Evolutionary conservation across 1,140 invertebrate species (phyloP).

Genomic region (Tetramorium simillimum): DNA sequence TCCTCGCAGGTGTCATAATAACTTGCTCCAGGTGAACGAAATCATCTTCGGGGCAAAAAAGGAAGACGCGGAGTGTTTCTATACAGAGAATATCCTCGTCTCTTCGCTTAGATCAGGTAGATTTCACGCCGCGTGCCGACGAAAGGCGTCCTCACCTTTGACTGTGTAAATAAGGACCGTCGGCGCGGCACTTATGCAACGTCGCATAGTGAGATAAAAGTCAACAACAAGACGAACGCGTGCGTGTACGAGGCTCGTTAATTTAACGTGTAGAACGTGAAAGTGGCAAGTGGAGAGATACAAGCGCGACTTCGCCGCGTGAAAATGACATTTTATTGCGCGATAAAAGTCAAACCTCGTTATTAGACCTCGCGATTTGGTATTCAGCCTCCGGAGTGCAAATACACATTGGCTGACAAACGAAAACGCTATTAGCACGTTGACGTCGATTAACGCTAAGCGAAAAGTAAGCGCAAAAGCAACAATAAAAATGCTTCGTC

Average conservation of each 20-base stretch:
- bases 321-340: background rate
- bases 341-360: constrained; percentile 1
- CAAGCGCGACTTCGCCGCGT: background rate
- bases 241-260: background rate
- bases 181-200: background rate
- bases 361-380: background rate
- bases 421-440: constrained; percentile 27
- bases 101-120: background rate
- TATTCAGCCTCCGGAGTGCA: background rate
- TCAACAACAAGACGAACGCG: background rate
- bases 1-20: background rate
- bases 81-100: background rate
- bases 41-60: background rate
- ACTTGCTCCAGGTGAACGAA: background rate
- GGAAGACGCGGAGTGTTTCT: background rate
- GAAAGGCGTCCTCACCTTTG: constrained; percentile 13
- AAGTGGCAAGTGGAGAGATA: background rate
- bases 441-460: background rate
- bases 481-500: background rate
- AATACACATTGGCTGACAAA: constrained; percentile 1
- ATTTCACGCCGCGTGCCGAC: background rate
- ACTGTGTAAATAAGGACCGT: constrained; percentile 22
- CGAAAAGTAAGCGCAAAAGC: background rate
- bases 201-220: background rate
- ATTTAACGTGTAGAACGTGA: background rate